Evolutionary conservation across 2,113 vertebrate species (phyloP).

Genomic region (Taxidea taxus): DNA sequence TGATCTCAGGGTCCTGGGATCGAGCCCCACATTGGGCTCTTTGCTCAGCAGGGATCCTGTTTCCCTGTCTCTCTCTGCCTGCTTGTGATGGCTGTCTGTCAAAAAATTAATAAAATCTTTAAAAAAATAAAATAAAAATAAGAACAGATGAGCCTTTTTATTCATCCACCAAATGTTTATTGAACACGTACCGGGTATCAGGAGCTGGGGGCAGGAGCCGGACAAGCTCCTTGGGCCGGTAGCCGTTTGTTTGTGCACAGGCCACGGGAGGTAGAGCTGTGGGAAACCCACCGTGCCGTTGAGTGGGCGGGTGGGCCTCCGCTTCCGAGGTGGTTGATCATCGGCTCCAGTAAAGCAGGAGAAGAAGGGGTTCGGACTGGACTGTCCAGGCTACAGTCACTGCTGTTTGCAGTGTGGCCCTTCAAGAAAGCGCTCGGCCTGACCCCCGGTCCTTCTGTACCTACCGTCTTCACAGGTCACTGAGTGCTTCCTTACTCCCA

Average conservation of each 20-base stretch:
- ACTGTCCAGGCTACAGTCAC: not conserved
- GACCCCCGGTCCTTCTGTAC: not conserved
- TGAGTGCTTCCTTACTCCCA: not conserved
- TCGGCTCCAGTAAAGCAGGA: not conserved
- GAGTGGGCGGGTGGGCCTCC: not conserved
- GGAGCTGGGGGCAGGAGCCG: not conserved
- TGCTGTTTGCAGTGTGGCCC: not conserved
- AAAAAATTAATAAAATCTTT: too few species aligned
- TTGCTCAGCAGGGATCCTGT: too few species aligned
- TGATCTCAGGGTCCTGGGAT: too few species aligned
- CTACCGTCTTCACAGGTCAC: not conserved
- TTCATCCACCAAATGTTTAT: not conserved
- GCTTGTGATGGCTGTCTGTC: too few species aligned
- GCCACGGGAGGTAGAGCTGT: rapidly evolving
- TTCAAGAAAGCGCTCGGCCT: not conserved
- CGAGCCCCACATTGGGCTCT: too few species aligned
- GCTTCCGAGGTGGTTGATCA: not conserved
- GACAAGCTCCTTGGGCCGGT: not conserved
- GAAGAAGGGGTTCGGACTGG: not conserved
- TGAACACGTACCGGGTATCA: rapidly evolving
- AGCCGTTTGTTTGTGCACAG: not conserved
- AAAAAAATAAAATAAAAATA: too few species aligned
- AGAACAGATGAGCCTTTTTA: not conserved
- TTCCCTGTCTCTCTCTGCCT: too few species aligned
- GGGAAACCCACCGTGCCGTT: not conserved